Conservation (phyloP, 2,888 invertebrate genomes). For the Pseudococcus longispinus region DNA sequence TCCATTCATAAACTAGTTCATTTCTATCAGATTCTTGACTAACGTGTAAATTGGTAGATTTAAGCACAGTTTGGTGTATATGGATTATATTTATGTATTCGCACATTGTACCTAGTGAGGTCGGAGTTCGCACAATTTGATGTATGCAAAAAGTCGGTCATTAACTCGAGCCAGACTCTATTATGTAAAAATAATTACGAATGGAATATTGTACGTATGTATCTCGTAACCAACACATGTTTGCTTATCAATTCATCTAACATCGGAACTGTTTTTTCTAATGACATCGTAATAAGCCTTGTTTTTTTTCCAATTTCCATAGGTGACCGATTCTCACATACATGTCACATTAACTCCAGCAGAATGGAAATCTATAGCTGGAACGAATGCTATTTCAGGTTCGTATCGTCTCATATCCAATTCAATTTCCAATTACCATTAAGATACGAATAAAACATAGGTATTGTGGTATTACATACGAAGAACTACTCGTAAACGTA, state of each 20-base stretch:
- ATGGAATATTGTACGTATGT: not conserved
- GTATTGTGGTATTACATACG: not conserved
- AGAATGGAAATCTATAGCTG: conserved; percentile 50
- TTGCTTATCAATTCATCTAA: conserved; percentile 20
- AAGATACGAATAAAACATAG: not conserved
- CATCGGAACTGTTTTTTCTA: not conserved
- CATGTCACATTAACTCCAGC: conserved; percentile 19
- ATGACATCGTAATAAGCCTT: not conserved
- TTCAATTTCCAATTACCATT: not conserved
- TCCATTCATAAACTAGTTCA: not conserved
- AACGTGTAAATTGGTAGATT: not conserved
- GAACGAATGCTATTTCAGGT: conserved; percentile 51
- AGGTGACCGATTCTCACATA: conserved; percentile 43
- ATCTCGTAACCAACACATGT: not conserved
- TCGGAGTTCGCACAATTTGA: not conserved
- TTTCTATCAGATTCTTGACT: not conserved
- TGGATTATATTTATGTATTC: not conserved
- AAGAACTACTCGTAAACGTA: not conserved
- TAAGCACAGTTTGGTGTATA: not conserved
- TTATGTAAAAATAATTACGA: conserved; percentile 43
- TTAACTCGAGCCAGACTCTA: conserved; percentile 36
- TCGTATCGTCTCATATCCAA: not conserved
- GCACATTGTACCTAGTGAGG: not conserved
- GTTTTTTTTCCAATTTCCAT: conserved; percentile 21
- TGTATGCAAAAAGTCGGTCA: conserved; percentile 36